phyloP scores from a whole-genome alignment of 2,888 invertebrate species.

The Tipula unca region DNA sequence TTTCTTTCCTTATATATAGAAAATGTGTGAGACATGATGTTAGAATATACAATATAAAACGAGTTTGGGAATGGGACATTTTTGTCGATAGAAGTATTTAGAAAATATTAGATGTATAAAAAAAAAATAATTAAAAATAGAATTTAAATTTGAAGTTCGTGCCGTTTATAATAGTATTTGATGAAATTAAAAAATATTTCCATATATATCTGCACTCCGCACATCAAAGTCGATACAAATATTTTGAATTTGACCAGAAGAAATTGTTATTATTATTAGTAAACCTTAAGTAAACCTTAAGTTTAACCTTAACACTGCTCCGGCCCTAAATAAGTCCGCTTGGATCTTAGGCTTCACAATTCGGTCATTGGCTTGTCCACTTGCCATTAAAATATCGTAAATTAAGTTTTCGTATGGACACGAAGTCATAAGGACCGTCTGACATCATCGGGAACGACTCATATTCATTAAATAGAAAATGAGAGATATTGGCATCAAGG shows the following conservation, averaged over 20 bases:
- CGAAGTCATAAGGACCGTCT: too few species aligned
- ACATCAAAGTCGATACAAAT: background rate
- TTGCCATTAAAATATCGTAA: too few species aligned
- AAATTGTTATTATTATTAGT: too few species aligned
- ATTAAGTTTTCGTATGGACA: too few species aligned
- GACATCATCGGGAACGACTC: too few species aligned
- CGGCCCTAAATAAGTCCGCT: too few species aligned
- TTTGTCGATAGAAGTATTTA: background rate
- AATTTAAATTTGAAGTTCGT: background rate
- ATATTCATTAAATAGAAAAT: too few species aligned
- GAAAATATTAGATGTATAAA: background rate
- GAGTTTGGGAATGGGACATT: background rate
- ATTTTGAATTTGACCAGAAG: background rate
- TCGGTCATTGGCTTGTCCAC: too few species aligned
- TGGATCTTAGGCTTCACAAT: too few species aligned
- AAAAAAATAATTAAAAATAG: background rate
- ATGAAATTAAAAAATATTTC: background rate
- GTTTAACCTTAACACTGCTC: too few species aligned
- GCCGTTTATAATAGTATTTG: background rate
- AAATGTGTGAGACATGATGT: background rate
- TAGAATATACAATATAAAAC: background rate
- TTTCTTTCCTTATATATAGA: background rate
- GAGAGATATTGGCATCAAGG: too few species aligned
- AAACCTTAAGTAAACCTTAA: too few species aligned
- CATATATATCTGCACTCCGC: background rate